Percentiles rank a stretch among this genome's conserved stretches.
Conservation (phyloP, 2,113 vertebrate genomes). For the Alethe castanea region DNA sequence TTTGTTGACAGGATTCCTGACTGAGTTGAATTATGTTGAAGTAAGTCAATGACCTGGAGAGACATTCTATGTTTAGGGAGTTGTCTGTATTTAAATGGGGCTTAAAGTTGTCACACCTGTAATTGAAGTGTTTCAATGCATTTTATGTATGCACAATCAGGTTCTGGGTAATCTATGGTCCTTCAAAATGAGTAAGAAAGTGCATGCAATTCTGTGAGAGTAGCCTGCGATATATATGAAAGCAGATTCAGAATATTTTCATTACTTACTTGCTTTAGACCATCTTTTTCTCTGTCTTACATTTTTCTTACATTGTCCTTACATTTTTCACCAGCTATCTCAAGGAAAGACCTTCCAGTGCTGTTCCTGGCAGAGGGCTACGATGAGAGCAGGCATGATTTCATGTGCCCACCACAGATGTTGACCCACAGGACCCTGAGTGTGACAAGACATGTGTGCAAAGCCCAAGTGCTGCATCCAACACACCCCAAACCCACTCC, state of each 20-base stretch:
- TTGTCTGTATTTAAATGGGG: not conserved
- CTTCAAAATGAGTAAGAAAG: not conserved
- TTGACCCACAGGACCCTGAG: rapidly evolving
- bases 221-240: not conserved
- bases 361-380: not conserved
- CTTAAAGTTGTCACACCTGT: not conserved
- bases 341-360: not conserved
- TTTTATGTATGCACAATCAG: not conserved
- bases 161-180: not conserved
- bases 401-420: not conserved
- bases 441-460: not conserved
- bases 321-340: not conserved
- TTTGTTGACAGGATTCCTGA: not conserved
- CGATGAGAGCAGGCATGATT: rapidly evolving
- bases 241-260: not conserved
- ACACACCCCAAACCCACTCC: not conserved
- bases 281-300: not conserved
- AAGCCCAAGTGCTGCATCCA: not conserved
- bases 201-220: not conserved
- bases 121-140: not conserved
- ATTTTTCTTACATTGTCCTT: not conserved
- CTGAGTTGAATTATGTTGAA: not conserved
- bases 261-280: not conserved
- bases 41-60: not conserved
- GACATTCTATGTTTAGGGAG: not conserved